Base-by-base conservation (phyloP, 1,140 invertebrate genomes). In the Drosophila funebris region DNA sequence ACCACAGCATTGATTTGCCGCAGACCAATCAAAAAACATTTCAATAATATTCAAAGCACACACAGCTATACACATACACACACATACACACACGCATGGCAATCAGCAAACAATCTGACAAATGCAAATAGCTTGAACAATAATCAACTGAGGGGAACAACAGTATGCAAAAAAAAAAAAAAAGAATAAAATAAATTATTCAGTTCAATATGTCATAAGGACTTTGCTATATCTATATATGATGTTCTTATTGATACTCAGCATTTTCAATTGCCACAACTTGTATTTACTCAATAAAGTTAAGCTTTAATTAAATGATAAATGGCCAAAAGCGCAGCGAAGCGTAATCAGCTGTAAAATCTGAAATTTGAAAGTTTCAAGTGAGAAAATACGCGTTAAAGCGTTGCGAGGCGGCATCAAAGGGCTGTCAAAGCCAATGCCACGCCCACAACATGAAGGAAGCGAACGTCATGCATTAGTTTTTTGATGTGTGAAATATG, bases 301-400 rank as follows among this genome's bases (percentile, higher is more conserved):
- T 75, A 76, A 53, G 64, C 72, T 70, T 87, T 76, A 82, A 87
- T 87, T 88, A 82, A 88, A 87, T 82, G 78, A 88, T 87, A 88
- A 88, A 87, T 73, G 39, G 3, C 29, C 36, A 24, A 31, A 33
- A 50, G 37, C 18, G 52, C 57, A 73, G 7, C 57, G 43, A 73
- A 37, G 61, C 73, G 39, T 53, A 81, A 62, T 78, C 82, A 62
- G 48, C 62, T 43, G 62, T 41, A 39, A 76, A 76, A 69, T 67
- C 4, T 20, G 56, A 61, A 20, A n/a, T n/a, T n/a, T 33, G n/a
- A 37, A 57, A 16, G 16, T 54, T 73, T 58, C 46, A 58, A 31
- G 13, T 29, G 20, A 13, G n/a, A n/a, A 62, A 48, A 72, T 29
- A 39, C 43, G 56, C 36, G 39, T 41, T 54, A 52, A 44, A 68